phyloP scores from a whole-genome alignment of 1,140 invertebrate species.

The Eriocheir sinensis region DNA sequence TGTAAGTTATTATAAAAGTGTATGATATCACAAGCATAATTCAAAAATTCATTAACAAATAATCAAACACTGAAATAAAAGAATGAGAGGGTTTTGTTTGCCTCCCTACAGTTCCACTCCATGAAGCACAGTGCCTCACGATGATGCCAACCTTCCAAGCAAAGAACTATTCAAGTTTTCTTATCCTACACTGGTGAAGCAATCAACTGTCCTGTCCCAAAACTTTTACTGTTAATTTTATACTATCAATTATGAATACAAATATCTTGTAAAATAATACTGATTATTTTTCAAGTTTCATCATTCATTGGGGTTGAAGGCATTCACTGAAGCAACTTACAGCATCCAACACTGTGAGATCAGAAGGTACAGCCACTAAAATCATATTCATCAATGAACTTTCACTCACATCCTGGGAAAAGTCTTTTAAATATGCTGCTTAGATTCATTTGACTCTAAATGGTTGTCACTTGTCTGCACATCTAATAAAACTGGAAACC shows the following conservation, averaged over 20 bases:
- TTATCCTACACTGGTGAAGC: background rate
- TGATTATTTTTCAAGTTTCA: background rate
- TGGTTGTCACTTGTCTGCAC: background rate
- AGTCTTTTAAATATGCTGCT: slow-evolving; percentile 5
- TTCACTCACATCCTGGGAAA: background rate
- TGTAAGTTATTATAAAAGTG: too few species aligned
- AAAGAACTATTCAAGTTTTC: too few species aligned
- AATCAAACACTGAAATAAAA: too few species aligned
- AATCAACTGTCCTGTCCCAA: background rate
- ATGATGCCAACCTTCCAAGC: too few species aligned
- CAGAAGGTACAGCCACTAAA: background rate
- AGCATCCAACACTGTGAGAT: background rate
- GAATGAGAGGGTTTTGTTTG: too few species aligned
- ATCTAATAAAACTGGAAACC: too few species aligned
- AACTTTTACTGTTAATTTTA: background rate
- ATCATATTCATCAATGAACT: background rate
- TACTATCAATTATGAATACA: background rate
- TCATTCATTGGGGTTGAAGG: background rate
- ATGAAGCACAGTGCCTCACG: too few species aligned
- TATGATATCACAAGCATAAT: too few species aligned
- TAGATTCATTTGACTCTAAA: background rate
- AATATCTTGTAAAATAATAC: background rate
- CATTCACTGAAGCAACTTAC: background rate
- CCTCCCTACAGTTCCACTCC: too few species aligned
- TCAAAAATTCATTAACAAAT: too few species aligned